Percentiles rank a stretch among this genome's conserved stretches.
phyloP scores from a whole-genome alignment of 2,888 invertebrate genomes.

The Himalopsyche anomala region DNA sequence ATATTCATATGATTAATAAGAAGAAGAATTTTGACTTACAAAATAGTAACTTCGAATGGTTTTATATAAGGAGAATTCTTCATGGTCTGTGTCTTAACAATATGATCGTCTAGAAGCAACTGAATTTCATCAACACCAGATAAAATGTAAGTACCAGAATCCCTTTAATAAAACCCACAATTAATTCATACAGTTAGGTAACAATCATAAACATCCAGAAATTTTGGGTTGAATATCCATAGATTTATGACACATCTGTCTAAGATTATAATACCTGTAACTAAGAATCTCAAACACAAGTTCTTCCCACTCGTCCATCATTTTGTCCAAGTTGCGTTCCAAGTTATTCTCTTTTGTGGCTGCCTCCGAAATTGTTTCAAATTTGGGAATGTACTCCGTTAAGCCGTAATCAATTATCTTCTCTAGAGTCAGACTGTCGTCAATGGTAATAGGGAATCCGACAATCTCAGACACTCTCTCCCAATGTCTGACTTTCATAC shows the following conservation, averaged over 20 bases:
- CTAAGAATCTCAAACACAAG: constrained; percentile 84
- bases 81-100: constrained; percentile 98
- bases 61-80: constrained; percentile 97
- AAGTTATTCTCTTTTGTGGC: constrained; percentile 97
- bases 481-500: constrained; percentile 95
- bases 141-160: constrained; percentile 93
- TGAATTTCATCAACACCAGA: constrained; percentile 96
- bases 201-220: not conserved
- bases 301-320: constrained; percentile 94
- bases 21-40: constrained; percentile 75
- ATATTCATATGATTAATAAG: not conserved
- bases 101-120: constrained; percentile 93
- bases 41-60: constrained; percentile 90
- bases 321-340: constrained; percentile 91
- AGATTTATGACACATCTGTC: constrained; percentile 63
- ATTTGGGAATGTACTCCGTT: constrained; percentile 91
- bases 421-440: constrained; percentile 87
- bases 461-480: constrained; percentile 96
- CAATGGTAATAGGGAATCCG: constrained; percentile 93
- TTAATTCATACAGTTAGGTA: not conserved
- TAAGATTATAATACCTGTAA: constrained; percentile 77
- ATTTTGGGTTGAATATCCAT: not conserved
- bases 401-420: constrained; percentile 94
- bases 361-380: constrained; percentile 94
- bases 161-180: constrained; percentile 73